Conservation (phyloP, 2,888 invertebrate genomes). For the Cerastis rubricosa region DNA sequence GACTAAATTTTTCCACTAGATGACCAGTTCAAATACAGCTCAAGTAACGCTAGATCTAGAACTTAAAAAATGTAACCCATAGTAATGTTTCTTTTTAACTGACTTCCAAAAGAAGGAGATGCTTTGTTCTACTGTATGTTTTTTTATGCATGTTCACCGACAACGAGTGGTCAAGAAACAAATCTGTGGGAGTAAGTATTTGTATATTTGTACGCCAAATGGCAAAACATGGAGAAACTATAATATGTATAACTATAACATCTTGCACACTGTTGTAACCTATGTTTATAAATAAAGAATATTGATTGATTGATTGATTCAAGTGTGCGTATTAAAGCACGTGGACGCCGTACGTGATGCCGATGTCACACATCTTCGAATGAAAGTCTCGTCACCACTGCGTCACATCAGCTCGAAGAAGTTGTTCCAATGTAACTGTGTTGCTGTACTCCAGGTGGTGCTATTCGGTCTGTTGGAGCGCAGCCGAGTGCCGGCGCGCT, state of each 20-base stretch:
- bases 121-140: no score
- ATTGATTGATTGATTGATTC: no score
- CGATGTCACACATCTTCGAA: not conserved
- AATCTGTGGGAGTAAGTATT: no score
- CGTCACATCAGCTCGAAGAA: not conserved
- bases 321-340: not conserved
- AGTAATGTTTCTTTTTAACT: not conserved
- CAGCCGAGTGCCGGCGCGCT: constrained; percentile 95
- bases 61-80: not conserved
- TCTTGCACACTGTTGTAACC: no score
- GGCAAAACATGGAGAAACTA: no score
- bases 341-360: not conserved
- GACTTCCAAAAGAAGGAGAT: no score
- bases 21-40: not conserved
- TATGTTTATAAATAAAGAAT: no score
- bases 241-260: no score
- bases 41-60: not conserved
- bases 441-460: constrained; percentile 88
- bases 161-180: no score
- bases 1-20: not conserved
- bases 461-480: constrained; percentile 97
- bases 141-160: no score
- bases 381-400: not conserved
- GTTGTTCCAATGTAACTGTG: not conserved
- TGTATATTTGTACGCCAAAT: no score